A percentile compares a stretch with the other conserved stretches of the same genome.
These are phyloP conservation scores for Hymenopus coronatus DNA, from an alignment of 2,888 invertebrate genomes.

Conservation along the genomic window DNA sequence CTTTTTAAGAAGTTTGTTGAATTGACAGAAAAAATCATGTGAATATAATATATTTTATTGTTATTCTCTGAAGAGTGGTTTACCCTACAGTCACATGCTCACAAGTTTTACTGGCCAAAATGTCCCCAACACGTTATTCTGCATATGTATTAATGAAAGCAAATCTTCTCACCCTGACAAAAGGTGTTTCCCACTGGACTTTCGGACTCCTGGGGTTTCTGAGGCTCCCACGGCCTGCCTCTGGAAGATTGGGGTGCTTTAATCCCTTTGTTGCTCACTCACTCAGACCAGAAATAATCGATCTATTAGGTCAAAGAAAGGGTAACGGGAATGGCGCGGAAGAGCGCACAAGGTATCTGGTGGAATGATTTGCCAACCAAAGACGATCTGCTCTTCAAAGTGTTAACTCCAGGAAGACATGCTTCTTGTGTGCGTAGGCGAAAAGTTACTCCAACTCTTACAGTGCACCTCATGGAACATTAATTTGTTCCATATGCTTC, in stretches of 20 bases:
- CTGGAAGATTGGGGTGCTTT: not conserved
- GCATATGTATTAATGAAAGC: too few relatives aligned
- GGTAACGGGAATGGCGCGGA: not conserved
- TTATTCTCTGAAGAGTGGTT: too few relatives aligned
- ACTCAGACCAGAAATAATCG: not conserved
- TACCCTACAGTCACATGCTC: too few relatives aligned
- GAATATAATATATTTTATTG: too few relatives aligned
- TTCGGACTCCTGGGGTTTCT: not conserved
- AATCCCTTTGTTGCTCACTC: not conserved
- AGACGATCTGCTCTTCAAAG: not conserved
- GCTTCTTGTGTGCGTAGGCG: not conserved
- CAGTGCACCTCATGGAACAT: not conserved
- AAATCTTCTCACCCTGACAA: too few relatives aligned
- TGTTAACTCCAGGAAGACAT: not conserved
- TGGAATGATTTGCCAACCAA: not conserved
- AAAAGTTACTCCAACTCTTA: too few relatives aligned
- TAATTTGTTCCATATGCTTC: not conserved
- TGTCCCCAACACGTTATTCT: too few relatives aligned
- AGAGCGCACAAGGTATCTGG: not conserved
- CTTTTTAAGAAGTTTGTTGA: too few relatives aligned
- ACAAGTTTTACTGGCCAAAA: too few relatives aligned
- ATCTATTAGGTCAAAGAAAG: not conserved
- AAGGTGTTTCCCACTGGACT: not conserved
- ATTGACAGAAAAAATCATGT: too few relatives aligned
- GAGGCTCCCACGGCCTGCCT: not conserved